These are phyloP conservation scores for Procambarus clarkii DNA, from an alignment of 1,140 invertebrate genomes.

Conservation along the genomic window DNA sequence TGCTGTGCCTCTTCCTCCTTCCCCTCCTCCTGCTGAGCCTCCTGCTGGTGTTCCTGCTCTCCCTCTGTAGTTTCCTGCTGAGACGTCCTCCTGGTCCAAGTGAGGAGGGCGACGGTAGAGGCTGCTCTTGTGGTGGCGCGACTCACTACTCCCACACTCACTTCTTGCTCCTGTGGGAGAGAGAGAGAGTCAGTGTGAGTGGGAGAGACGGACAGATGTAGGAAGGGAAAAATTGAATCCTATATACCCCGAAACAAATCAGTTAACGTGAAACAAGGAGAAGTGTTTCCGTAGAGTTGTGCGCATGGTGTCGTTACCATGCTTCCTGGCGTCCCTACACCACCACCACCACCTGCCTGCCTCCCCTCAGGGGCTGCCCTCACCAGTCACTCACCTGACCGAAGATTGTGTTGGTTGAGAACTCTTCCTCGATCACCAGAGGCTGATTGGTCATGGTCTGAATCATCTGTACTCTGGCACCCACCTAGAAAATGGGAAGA, in stretches of 20 bases:
- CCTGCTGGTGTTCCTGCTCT: slow-evolving; percentile 25
- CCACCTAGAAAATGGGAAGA: too few relatives aligned
- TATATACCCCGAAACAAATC: too few relatives aligned
- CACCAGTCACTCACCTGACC: slow-evolving; percentile 42
- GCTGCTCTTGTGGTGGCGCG: slow-evolving; percentile 50
- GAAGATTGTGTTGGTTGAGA: slow-evolving; percentile 41
- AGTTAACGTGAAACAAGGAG: too few relatives aligned
- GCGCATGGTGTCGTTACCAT: too few relatives aligned
- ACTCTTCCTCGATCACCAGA: slow-evolving; percentile 53
- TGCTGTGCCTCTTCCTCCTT: not conserved
- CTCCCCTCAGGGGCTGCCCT: too few relatives aligned
- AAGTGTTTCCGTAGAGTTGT: too few relatives aligned
- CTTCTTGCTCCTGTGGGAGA: slow-evolving; percentile 47
- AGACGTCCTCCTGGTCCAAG: slow-evolving; percentile 37
- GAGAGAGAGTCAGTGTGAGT: not conserved
- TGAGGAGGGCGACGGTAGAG: slow-evolving; percentile 40
- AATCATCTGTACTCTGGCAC: slow-evolving; percentile 26
- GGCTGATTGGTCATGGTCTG: slow-evolving; percentile 64
- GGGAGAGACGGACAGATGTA: too few relatives aligned
- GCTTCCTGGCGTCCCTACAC: too few relatives aligned
- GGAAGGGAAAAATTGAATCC: too few relatives aligned
- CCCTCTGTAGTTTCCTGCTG: not conserved
- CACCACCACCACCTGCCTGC: too few relatives aligned
- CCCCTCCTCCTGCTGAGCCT: not conserved
- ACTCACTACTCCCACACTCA: slow-evolving; percentile 55